Base-by-base conservation (phyloP, 2,113 vertebrate species). In the Phyllopteryx taeniolatus region DNA sequence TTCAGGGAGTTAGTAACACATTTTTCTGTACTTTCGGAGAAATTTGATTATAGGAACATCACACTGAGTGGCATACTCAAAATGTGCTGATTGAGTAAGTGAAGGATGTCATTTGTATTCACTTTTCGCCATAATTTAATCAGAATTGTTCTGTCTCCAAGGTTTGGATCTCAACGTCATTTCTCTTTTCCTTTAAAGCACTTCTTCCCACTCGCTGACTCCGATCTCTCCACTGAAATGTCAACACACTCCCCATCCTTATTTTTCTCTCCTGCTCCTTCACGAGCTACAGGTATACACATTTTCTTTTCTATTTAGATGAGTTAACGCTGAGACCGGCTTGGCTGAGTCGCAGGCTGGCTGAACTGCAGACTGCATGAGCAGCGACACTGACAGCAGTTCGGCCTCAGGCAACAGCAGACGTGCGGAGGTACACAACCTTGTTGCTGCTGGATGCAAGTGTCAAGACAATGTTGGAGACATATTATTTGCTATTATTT, bases 1-100 rank as follows among this genome's bases (percentile, higher is more conserved):
- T 73, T 73, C 72, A 66, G 65, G 79, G 76, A 68, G 71, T 49
- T 85, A 71, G 72, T 73, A 85, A 83, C 78, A 80, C 80, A 85
- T 79, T 80, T 74, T 75, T 64, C 74, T 70, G 44, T 75, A 71
- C 68, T 77, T 80, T 86, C 75, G 61, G 67, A 77, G 64, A 75
- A 42, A 86, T 79, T 69, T 65, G 73, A 82, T 83, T 79, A 83
- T 47, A 61, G 59, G 63, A 35, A 69, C 56, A 76, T 80, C 64
- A 78, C 72, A 79, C 33, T 31, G 72, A 68, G 76, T 69, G 68
- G 57, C 66, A 68, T 66, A 14, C 39, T 74, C 56, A 17, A 73
- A 33, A 42, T 68, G 12, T n/a, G 46, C 64, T 49, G 73, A 81
- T 77, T 75, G 43, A 69, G 64, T 77, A 73, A 78, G 51, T 46